Conservation (phyloP, 1,140 invertebrate genomes). For the Drosophila eugracilis region DNA sequence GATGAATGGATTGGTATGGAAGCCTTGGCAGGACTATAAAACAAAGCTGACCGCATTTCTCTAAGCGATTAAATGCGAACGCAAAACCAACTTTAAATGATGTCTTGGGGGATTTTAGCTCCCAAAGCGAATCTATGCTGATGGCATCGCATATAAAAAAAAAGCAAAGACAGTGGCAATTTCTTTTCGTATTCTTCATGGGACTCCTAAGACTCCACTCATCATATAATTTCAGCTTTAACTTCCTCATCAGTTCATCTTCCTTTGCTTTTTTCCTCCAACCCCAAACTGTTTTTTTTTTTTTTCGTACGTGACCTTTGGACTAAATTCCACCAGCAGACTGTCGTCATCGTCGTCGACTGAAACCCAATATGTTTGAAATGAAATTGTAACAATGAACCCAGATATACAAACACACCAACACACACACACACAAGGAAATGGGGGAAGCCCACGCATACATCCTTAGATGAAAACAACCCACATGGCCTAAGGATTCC, state of each 20-base stretch:
- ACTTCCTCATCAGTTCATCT: constrained; percentile 1
- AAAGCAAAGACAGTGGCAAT: constrained; percentile 13
- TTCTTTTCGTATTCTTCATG: neutral
- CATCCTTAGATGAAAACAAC: constrained; percentile 12
- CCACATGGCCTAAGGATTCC: constrained; percentile 45
- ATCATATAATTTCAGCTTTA: neutral
- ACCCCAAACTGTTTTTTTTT: neutral
- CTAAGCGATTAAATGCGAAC: constrained; percentile 52
- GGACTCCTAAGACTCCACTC: neutral
- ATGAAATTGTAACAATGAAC: constrained; percentile 80
- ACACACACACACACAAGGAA: constrained; percentile 19
- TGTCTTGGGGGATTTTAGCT: constrained; percentile 22
- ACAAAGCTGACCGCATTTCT: constrained; percentile 56
- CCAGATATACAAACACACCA: constrained; percentile 51
- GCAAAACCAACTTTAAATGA: constrained; percentile 49
- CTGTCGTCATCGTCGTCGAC: constrained; percentile 56
- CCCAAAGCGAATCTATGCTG: constrained; percentile 5
- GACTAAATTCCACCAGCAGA: constrained; percentile 61
- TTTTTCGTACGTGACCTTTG: constrained; percentile 70
- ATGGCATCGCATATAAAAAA: constrained; percentile 35
- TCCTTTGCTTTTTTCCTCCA: constrained; percentile 3
- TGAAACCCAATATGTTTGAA: constrained; percentile 77
- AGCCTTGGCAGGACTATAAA: constrained; percentile 48
- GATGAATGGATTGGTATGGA: constrained; percentile 36
- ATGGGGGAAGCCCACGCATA: constrained; percentile 28